These are phyloP conservation scores for Pelobates fuscus DNA, from an alignment of 2,113 vertebrate species.

Conservation along the genomic window DNA sequence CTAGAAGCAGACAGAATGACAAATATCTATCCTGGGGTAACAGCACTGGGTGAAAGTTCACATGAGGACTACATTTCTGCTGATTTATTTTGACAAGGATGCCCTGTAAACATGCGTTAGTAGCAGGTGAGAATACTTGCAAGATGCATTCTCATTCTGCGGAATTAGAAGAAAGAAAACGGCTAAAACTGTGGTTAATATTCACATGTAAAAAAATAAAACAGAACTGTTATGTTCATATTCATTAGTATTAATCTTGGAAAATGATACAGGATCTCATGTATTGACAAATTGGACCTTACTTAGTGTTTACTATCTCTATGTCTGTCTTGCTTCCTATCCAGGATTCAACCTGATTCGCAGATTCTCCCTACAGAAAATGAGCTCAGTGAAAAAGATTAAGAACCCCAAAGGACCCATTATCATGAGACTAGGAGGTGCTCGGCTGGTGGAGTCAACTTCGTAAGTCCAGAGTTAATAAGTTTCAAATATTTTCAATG, in stretches of 20 bases:
- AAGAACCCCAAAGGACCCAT: conserved; percentile 75
- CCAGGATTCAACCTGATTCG: conserved; percentile 91
- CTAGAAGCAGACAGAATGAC: too few relatives aligned
- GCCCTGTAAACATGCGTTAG: conserved; percentile 25
- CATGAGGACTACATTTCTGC: too few relatives aligned
- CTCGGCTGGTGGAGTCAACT: conserved; percentile 76
- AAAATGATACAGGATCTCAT: not conserved
- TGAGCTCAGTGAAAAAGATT: conserved; percentile 84
- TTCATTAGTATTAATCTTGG: not conserved
- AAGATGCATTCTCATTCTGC: conserved; percentile 8
- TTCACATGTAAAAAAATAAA: too few relatives aligned
- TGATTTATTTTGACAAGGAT: conserved; percentile 22
- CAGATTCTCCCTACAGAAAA: conserved; percentile 84
- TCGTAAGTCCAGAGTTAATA: conserved; percentile 69
- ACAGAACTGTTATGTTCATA: not conserved
- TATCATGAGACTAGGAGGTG: conserved; percentile 83
- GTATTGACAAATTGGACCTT: not conserved
- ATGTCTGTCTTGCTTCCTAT: not conserved
- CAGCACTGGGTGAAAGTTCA: too few relatives aligned
- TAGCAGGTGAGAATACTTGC: conserved; percentile 1
- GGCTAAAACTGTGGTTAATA: too few relatives aligned
- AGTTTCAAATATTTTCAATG: not conserved
- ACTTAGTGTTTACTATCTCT: not conserved
- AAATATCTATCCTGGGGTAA: too few relatives aligned
- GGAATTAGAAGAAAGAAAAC: too few relatives aligned